Base-by-base conservation (phyloP, 2,888 invertebrate genomes). In the Clivina fossor region DNA sequence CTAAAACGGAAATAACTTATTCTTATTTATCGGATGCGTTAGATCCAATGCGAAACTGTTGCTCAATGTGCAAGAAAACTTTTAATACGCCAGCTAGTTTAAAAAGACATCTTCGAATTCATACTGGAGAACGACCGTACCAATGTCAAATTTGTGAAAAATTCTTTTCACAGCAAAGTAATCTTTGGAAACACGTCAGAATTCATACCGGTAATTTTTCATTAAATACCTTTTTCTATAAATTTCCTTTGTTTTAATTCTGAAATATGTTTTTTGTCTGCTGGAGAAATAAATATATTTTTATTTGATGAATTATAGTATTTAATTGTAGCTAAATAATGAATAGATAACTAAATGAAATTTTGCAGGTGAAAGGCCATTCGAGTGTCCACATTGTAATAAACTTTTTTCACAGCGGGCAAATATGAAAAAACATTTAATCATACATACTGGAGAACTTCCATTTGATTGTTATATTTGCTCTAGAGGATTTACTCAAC, bases 351-450 rank as follows among this genome's bases (percentile, higher is more conserved):
- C n/a, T n/a, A n/a, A n/a, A n/a, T n/a, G n/a, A n/a, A 38, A 32
- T 33, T 35, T 55, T 41, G 30, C 43, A 58, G 64, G 64, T 9
- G 62, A 62, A 58, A 58, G 62, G 48, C 58, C 61, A 24, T 64
- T 62, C 46, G 58, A 62, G 44, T 64, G 64, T 41, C 51, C 56
- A 20, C 50, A 57, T 26, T 64, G 64, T 32, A 58, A 55, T 20
- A 64, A 63, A 58, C 56, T 57, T n/a, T 64, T 64, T 51, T 61
- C 64, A 2, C 64, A 64, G 47, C 59, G 61, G 11, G 64, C 63
- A n/a, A 64, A 64, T 48, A 59, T 64, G 57, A 61, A 64, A 38
- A 64, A 64, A 35, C 64, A 64, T 38, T 48, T 61, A 48, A 56
- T 63, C 30, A 56, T 63, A 11, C 64, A 64, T 47, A 61, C 61